Evolutionary conservation across 1,140 invertebrate species (phyloP).

Genomic region (Leptinotarsa defecta): DNA sequence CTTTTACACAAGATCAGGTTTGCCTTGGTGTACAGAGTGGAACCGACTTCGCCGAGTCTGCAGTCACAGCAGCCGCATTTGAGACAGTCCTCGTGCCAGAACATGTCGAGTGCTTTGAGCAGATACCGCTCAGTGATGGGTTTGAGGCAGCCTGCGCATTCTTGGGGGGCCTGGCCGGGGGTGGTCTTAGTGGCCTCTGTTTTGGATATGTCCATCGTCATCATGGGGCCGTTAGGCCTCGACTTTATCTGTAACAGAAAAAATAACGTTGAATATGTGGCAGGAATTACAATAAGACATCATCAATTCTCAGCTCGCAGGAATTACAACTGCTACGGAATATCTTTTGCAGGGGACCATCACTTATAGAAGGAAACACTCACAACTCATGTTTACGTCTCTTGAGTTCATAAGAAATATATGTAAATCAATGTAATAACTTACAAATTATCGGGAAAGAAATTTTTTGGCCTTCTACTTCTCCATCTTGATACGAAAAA

Average conservation of each 20-base stretch:
- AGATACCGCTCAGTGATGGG: constrained; percentile 83
- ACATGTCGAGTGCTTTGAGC: constrained; percentile 86
- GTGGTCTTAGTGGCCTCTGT: constrained; percentile 44
- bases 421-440: no score
- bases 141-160: constrained; percentile 85
- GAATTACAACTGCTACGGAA: no score
- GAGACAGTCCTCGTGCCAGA: constrained; percentile 98
- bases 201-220: constrained; percentile 73
- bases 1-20: constrained; percentile 97
- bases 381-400: no score
- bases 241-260: constrained; percentile 52
- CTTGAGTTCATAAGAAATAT: no score
- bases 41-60: constrained; percentile 95
- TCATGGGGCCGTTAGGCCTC: constrained; percentile 60
- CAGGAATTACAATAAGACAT: no score
- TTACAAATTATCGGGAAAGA: no score
- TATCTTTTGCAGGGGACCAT: no score
- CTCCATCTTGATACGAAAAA: no score
- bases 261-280: background rate
- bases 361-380: no score
- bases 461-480: no score
- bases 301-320: no score
- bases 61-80: constrained; percentile 98
- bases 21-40: constrained; percentile 93
- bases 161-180: constrained; percentile 45